A percentile compares a stretch with the other conserved stretches of the same genome.
phyloP scores from a whole-genome alignment of 2,888 invertebrate genomes.

The Aproaerema taeniolella region DNA sequence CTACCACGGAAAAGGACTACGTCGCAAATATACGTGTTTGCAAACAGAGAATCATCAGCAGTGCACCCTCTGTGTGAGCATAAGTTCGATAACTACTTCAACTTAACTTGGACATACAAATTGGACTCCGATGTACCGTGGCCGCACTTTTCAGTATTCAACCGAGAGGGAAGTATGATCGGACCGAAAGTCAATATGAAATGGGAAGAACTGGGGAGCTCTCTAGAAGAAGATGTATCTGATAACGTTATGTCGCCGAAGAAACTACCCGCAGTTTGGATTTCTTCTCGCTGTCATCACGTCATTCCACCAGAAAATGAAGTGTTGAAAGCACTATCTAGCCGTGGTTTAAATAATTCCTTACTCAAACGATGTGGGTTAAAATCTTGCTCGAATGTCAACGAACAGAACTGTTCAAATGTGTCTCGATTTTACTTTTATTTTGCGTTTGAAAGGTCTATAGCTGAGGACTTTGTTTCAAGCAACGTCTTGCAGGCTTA shows the following conservation, averaged over 20 bases:
- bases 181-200: not conserved
- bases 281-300: slow-evolving; percentile 5
- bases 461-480: slow-evolving; percentile 46
- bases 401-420: not conserved
- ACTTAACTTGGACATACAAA: slow-evolving; percentile 37
- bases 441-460: slow-evolving; percentile 50
- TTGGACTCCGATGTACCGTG: slow-evolving; percentile 24
- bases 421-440: slow-evolving; percentile 47
- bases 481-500: slow-evolving; percentile 28
- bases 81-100: slow-evolving; percentile 29
- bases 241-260: not conserved
- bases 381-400: not conserved
- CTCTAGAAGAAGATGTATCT: not conserved
- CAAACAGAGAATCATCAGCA: slow-evolving; percentile 30
- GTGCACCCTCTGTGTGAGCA: slow-evolving; percentile 30
- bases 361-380: too few relatives aligned
- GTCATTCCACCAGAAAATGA: not conserved
- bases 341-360: too few relatives aligned
- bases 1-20: slow-evolving; percentile 23
- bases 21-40: slow-evolving; percentile 31
- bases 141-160: slow-evolving; percentile 3
- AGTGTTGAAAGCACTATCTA: too few relatives aligned
- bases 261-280: slow-evolving; percentile 4
- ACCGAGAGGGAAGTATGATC: not conserved
- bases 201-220: too few relatives aligned